Conservation (phyloP, 1,140 invertebrate genomes). For the Aricia agestis region DNA sequence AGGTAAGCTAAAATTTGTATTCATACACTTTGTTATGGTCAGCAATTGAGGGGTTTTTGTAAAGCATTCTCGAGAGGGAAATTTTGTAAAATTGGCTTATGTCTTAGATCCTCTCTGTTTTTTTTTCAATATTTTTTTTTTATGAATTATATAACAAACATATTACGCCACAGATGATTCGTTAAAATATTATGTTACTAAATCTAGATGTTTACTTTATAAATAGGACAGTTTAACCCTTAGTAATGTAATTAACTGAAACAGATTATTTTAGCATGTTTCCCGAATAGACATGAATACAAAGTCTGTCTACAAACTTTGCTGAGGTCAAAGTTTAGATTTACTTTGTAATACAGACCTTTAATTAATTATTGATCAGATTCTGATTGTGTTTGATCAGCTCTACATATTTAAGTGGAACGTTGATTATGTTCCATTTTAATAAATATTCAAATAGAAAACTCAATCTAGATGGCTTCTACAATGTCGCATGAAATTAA, state of each 20-base stretch:
- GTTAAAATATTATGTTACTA: background rate
- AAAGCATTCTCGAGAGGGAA: background rate
- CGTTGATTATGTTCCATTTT: background rate
- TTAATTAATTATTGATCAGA: background rate
- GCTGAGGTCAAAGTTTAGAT: background rate
- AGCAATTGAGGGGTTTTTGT: no score
- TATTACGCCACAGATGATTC: background rate
- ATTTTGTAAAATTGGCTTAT: background rate
- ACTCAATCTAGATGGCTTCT: constrained; percentile 2
- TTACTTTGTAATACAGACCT: background rate
- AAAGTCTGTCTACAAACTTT: constrained; percentile 3
- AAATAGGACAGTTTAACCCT: background rate
- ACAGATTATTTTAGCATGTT: background rate
- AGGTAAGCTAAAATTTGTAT: background rate
- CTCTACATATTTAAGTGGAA: background rate
- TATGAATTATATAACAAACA: no score
- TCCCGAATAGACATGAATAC: background rate
- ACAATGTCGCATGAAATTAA: constrained; percentile 3
- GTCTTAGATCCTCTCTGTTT: no score
- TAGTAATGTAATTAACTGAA: background rate
- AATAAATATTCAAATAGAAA: constrained; percentile 10
- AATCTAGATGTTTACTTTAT: background rate
- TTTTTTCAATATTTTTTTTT: no score
- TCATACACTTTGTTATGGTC: no score
- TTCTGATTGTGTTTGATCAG: background rate